These are phyloP conservation scores for Podarcis muralis DNA, from an alignment of 2,113 vertebrate species.

Conservation along the genomic window DNA sequence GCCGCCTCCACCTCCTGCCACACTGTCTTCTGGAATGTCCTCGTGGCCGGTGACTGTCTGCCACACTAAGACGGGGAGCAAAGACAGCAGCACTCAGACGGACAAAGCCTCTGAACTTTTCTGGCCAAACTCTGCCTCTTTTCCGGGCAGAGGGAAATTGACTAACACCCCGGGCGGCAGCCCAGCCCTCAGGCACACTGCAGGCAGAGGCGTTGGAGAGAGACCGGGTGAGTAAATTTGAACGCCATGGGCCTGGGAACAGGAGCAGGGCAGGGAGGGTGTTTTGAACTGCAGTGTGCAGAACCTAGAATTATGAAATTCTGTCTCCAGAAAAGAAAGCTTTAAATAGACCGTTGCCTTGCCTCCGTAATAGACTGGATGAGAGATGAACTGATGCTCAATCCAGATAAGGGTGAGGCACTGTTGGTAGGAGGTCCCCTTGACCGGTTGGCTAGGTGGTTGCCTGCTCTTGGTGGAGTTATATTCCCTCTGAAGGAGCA, in stretches of 20 bases:
- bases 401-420: no score
- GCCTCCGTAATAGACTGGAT: no score
- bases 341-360: no score
- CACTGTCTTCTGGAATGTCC: constrained; percentile 45
- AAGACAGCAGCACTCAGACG: constrained; percentile 85
- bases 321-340: neutral
- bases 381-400: no score
- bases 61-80: constrained; percentile 82
- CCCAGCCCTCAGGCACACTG: constrained; percentile 64
- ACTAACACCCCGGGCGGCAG: constrained; percentile 69
- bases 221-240: constrained; percentile 70
- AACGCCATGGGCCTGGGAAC: neutral
- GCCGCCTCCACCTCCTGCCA: constrained; percentile 50
- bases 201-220: constrained; percentile 49
- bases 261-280: neutral
- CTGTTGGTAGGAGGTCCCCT: no score
- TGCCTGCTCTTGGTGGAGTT: no score
- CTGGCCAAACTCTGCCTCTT: constrained; percentile 72
- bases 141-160: constrained; percentile 73
- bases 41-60: constrained; percentile 44
- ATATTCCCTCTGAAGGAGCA: no score
- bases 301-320: neutral
- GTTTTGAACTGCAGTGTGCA: neutral
- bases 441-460: no score
- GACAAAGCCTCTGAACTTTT: constrained; percentile 78